Percentiles rank a stretch among this genome's conserved stretches.
Evolutionary conservation across 2,113 vertebrate genomes (phyloP).

Genomic region (Sula dactylatra): DNA sequence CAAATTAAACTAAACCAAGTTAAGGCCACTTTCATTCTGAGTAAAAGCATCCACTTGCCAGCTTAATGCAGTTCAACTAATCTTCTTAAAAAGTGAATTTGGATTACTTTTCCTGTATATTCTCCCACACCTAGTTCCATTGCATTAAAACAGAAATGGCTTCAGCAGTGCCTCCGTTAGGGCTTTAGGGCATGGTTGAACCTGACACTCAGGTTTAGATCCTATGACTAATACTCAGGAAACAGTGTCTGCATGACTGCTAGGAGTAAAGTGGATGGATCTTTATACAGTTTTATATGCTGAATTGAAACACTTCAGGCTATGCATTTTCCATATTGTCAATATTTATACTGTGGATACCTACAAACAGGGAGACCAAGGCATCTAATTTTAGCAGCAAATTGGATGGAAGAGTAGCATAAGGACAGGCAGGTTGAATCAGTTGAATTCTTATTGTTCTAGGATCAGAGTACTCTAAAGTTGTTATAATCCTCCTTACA

Average conservation of each 20-base stretch:
- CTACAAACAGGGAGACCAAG: neutral
- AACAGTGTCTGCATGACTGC: neutral
- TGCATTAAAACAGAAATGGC: neutral
- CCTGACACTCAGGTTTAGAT: neutral
- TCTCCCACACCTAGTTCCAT: neutral
- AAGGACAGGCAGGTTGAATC: neutral
- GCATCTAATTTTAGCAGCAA: neutral
- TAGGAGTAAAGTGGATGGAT: neutral
- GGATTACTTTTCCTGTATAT: neutral
- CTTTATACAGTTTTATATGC: neutral
- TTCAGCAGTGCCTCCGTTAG: neutral
- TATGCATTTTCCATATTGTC: neutral
- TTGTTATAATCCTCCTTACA: neutral
- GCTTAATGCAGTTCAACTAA: conserved; percentile 41
- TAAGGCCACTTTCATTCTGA: conserved; percentile 20
- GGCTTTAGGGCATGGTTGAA: neutral
- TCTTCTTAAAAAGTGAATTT: conserved; percentile 37
- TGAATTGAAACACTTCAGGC: neutral
- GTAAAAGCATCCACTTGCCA: conserved; percentile 8
- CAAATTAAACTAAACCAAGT: conserved; percentile 47
- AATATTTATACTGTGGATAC: neutral
- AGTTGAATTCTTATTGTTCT: neutral
- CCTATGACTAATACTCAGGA: neutral
- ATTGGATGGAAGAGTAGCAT: neutral
- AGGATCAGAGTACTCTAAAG: neutral